Evolutionary conservation across 2,888 invertebrate species (phyloP), one percentile per base, ranked within the genome.

Genomic region (Volucella inflata): DNA sequence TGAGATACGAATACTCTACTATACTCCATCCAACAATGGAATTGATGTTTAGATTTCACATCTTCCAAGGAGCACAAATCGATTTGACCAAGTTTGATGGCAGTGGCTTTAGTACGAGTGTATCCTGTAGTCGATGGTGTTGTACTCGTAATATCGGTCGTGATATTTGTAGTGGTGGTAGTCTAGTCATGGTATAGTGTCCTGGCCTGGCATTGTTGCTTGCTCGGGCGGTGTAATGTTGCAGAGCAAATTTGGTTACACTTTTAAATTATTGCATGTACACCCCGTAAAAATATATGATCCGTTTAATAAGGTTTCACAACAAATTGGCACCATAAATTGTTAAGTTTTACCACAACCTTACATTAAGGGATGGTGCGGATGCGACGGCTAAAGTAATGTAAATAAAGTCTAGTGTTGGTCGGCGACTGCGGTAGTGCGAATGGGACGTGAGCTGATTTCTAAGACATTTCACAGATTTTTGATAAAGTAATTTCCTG

Each of bases 231-330:
- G 81, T 85, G 76, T 85, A 85, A 81, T 85, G 85, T 85, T 72
- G 81, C 85, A 85, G 67, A 81, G 62, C 80, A 85, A 81, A 81
- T 81, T 81, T 72, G 81, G 76, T 72, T 72, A 85, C 76, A 77
- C 76, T 80, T 77, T 81, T 80, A 81, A 85, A 85, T 85, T 80
- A 85, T 77, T 76, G 62, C 85, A 59, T 81, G 85, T 81, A 81
- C 77, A 85, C 77, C 48, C 77, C 59, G 77, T 87, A 82, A 87
- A 82, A 82, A 70, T 77, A 74, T 87, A 87, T 87, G 87, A 82
- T 77, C 82, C 87, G 82, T 87, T 87, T 87, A 82, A 87, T 82
- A 82, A 87, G 87, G 82, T 82, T 87, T 82, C 68, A 38, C 76
- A 85, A 81, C 72, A 72, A 85, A 85, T 85, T 77, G 85, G 68